Evolutionary conservation across 2,113 vertebrate genomes (phyloP), one percentile per base, ranked within the genome.

Genomic region (Lipophrys pholis): DNA sequence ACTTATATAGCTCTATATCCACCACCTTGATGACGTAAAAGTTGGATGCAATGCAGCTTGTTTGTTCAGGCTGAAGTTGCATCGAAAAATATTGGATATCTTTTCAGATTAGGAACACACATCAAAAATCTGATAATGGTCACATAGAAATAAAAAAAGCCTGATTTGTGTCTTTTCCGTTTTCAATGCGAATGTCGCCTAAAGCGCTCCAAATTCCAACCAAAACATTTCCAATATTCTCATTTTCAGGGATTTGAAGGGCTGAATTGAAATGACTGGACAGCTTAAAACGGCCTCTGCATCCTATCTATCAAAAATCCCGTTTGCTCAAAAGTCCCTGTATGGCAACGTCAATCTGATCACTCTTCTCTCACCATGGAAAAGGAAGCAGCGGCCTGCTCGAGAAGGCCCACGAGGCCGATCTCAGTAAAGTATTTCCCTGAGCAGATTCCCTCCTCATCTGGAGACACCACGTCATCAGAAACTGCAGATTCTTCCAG

Each of bases 401-500:
- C 98, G 87, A 99, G 93, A 80, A 99, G 93, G 78, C 98, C 98
- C 89, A 99, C 97, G 30, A 99, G 95, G 67, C 98, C 98, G 1
- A 95, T 95, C 89, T 99, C 97, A 5, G 97, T 99, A 78, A 99
- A 99, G 91, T 98, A 98, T 87, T 99, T 99, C 76, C 98, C 98
- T 3, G 98, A 99, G 83, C 98, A 99, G 86, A 99, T 99, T 30
- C 98, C 98, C 91, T 99, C 97, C 91, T 99, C 97, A 61, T 99
- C 98, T 10, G 98, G 98, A 46, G 97, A 99, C 49, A 99, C 97
- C 59, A 99, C 97, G 11, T 99, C 97, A 59, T 99, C 98, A 7
- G 98, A 99, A 62, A 99, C 98, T 0, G 98, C 98, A 14, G 98
- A 99, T 80, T 99, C 97, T 90, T 99, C 97, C 90, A 99, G 92